Conservation (phyloP, 2,888 invertebrate species). For the Pristionchus arcanus region DNA sequence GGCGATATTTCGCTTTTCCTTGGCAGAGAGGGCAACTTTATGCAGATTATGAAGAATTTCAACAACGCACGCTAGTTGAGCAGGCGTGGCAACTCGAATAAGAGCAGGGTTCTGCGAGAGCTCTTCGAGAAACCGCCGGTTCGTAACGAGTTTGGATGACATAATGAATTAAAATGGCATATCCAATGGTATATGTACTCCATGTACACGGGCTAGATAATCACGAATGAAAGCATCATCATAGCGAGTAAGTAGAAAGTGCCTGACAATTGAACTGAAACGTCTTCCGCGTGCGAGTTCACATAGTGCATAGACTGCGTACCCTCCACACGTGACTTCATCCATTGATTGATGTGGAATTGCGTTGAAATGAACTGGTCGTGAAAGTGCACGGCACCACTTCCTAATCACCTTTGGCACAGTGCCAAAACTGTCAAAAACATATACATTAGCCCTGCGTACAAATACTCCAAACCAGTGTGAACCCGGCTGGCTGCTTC, state of each 20-base stretch:
- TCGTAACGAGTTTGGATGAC: no score
- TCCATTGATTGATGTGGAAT: background rate
- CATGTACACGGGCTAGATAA: background rate
- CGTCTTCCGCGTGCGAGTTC: background rate
- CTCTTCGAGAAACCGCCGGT: background rate
- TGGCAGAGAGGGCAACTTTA: background rate
- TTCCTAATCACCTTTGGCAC: background rate
- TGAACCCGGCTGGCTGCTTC: background rate
- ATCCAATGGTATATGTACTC: background rate
- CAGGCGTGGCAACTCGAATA: background rate
- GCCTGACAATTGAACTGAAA: background rate
- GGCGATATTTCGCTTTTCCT: background rate
- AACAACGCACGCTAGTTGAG: background rate
- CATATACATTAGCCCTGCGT: background rate
- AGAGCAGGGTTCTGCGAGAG: background rate
- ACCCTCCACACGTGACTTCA: no score
- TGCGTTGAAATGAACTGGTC: background rate
- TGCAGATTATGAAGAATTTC: background rate
- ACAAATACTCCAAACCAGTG: no score
- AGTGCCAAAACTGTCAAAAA: slow-evolving; percentile 14
- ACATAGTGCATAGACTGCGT: background rate
- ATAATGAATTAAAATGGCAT: background rate
- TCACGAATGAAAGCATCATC: background rate
- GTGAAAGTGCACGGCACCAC: background rate
- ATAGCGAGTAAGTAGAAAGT: background rate